A percentile compares a stretch with the other conserved stretches of the same genome.
Conservation (phyloP, 2,797 vertebrate species). For the Acanthopagrus latus region DNA sequence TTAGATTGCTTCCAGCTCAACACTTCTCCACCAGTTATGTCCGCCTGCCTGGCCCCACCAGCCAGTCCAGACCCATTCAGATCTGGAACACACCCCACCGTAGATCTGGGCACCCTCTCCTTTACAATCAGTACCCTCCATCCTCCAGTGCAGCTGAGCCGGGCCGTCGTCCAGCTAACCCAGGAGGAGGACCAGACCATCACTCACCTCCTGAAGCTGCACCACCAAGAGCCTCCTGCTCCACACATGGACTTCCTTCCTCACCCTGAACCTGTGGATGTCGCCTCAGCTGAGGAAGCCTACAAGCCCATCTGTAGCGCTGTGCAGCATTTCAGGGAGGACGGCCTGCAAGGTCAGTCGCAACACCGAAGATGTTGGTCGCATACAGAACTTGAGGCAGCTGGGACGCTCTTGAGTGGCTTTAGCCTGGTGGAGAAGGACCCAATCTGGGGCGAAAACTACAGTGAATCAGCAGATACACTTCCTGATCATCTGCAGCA, state of each 20-base stretch:
- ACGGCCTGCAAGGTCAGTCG: background rate
- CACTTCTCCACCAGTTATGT: slow-evolving; percentile 78
- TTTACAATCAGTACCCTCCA: background rate
- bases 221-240: slow-evolving; percentile 38
- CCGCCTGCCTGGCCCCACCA: slow-evolving; percentile 48
- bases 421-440: slow-evolving; percentile 19
- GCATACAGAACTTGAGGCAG: slow-evolving; percentile 58
- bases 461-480: background rate
- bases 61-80: slow-evolving; percentile 66
- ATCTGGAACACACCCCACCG: slow-evolving; percentile 28
- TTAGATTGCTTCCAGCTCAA: slow-evolving; percentile 68
- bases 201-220: slow-evolving; percentile 76
- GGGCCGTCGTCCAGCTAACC: slow-evolving; percentile 70
- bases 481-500: background rate
- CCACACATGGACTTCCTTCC: background rate
- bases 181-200: slow-evolving; percentile 79
- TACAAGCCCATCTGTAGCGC: background rate
- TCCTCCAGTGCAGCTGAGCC: background rate
- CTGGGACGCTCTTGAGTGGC: slow-evolving; percentile 46
- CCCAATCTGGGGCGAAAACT: background rate
- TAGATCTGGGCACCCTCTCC: slow-evolving; percentile 57
- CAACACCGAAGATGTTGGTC: slow-evolving; percentile 47
- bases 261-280: background rate
- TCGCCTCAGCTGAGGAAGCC: background rate
- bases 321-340: background rate